Evolutionary conservation across 2,113 vertebrate species (phyloP).

Genomic region (Talpa occidentalis): DNA sequence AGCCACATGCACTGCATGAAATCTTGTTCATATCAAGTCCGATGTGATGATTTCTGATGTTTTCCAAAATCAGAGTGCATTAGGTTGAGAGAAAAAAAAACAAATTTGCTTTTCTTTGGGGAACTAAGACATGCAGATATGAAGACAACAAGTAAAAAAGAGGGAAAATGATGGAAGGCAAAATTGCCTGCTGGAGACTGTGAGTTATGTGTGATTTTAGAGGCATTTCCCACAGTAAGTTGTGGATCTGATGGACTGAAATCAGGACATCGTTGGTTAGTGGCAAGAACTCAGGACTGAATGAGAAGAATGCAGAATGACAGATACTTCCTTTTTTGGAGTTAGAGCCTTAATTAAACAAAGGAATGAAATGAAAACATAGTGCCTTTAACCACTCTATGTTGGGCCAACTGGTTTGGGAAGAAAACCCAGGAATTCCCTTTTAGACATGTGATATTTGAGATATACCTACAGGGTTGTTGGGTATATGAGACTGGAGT

Average conservation of each 20-base stretch:
- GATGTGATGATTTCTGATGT: conserved; percentile 13
- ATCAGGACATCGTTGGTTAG: background rate
- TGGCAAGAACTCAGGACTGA: conserved; percentile 8
- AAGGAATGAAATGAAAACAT: background rate
- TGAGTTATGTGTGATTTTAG: background rate
- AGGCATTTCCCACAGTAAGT: background rate
- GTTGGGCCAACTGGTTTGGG: background rate
- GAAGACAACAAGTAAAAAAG: background rate
- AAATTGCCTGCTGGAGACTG: background rate
- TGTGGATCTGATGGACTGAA: background rate
- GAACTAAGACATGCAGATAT: background rate
- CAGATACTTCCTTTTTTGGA: conserved; percentile 1
- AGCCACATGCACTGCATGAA: background rate
- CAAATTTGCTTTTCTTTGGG: background rate
- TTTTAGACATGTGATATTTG: background rate
- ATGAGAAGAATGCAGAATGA: background rate
- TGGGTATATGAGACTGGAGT: background rate
- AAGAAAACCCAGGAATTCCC: background rate
- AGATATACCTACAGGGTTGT: background rate
- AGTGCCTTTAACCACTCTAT: background rate
- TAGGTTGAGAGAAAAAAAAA: background rate
- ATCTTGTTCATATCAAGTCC: conserved; percentile 6
- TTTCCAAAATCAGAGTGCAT: background rate
- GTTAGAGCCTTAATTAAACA: background rate
- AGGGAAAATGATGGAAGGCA: background rate